Base-by-base conservation (phyloP, 2,888 invertebrate species). In the Epinotia ramella region DNA sequence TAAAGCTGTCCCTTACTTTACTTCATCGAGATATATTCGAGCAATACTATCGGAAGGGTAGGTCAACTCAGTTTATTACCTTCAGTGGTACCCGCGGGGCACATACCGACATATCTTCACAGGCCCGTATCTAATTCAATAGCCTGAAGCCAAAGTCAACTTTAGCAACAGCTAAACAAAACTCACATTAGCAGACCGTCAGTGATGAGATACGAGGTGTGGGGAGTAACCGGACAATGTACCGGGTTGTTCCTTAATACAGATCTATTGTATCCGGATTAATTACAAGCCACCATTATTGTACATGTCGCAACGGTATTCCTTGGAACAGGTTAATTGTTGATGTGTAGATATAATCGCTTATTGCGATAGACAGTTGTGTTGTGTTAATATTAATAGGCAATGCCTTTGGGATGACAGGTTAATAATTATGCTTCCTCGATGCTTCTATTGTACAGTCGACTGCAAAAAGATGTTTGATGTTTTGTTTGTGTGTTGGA, bases 11-110 rank as follows among this genome's bases (percentile, higher is more conserved):
- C 76, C 63, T 67, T 76, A 72, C 71, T 56, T 71, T 66, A 66
- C 76, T 76, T 67, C 66, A 33, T 67, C 71, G 63, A 76, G 71
- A 76, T 76, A 76, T 76, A 76, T 76, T 67, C 57, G 40, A 72
- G 76, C 76, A 76, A 76, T 76, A 76, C 56, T 72, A 72, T 72
- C 67, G 72, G 69, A 70, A 71, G 65, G 71, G 76, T 66, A 76
- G 76, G 72, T 76, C 76, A 76, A 72, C 76, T 67, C 62, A 56
- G 76, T 76, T 76, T 76, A 76, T 76, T 71, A 76, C 71, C 76
- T 49, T 62, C 71, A 62, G 63, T 60, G 66, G 76, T 62, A 67
- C 66, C 75, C 74, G 33, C 59, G 69, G 59, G 59, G 59, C 69
- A 63, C 5, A 68, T 44, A 68, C 18, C 57, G 24, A 18, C n/a